These are phyloP conservation scores for Apodemia zela DNA, from an alignment of 2,888 invertebrate species.

Conservation along the genomic window DNA sequence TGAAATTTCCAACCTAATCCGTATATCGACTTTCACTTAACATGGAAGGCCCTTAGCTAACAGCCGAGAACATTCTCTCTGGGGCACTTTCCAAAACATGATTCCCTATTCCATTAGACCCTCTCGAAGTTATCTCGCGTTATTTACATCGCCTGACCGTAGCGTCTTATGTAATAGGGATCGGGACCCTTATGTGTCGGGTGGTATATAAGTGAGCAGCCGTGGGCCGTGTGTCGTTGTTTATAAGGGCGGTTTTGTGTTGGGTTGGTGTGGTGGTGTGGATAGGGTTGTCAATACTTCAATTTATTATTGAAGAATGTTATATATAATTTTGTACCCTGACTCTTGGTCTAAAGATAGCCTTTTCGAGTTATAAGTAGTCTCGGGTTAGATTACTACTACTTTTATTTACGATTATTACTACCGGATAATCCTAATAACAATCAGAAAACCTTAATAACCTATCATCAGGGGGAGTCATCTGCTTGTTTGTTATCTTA, in stretches of 20 bases:
- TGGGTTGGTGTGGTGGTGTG: constrained; percentile 39
- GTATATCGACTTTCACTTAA: constrained; percentile 72
- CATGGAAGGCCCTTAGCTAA: constrained; percentile 52
- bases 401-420: too few relatives aligned
- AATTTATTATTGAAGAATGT: too few relatives aligned
- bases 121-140: constrained; percentile 76
- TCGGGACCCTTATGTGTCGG: constrained; percentile 65
- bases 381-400: too few relatives aligned
- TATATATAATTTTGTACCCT: too few relatives aligned
- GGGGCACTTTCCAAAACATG: constrained; percentile 75
- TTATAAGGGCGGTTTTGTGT: constrained; percentile 52
- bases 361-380: too few relatives aligned
- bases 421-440: too few relatives aligned
- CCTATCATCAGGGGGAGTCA: too few relatives aligned
- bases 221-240: constrained; percentile 50
- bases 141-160: constrained; percentile 80
- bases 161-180: constrained; percentile 64
- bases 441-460: too few relatives aligned
- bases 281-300: too few relatives aligned
- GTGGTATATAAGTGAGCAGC: constrained; percentile 62
- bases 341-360: too few relatives aligned
- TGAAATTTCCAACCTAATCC: constrained; percentile 66
- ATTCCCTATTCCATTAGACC: constrained; percentile 78
- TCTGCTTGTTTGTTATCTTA: too few relatives aligned
- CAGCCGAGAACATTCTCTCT: constrained; percentile 70